Conservation (phyloP, 2,888 invertebrate genomes). For the Aleiodes leptofemur region DNA sequence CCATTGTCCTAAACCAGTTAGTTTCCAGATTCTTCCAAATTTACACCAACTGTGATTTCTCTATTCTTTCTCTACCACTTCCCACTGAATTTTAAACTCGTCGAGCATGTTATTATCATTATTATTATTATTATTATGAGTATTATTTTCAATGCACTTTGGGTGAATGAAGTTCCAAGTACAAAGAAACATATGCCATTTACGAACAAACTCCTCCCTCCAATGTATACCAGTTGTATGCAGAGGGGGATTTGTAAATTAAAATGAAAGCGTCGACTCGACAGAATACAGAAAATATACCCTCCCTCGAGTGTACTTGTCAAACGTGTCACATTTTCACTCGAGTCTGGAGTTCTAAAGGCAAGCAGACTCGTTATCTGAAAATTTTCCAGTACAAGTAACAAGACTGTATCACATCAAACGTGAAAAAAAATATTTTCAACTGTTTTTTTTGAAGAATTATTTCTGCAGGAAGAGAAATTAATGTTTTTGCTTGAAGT, state of each 20-base stretch:
- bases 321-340: conserved; percentile 20
- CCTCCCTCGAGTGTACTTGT: conserved; percentile 13
- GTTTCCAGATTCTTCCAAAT: too few relatives aligned
- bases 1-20: too few relatives aligned
- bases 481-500: neutral
- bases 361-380: conserved; percentile 16
- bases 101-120: neutral
- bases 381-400: conserved; percentile 18
- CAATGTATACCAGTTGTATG: conserved; percentile 7
- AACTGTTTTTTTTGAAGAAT: neutral
- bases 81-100: too few relatives aligned
- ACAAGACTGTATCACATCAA: neutral
- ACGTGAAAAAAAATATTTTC: neutral
- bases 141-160: neutral
- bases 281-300: conserved; percentile 22
- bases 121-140: neutral
- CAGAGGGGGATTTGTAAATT: conserved; percentile 10
- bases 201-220: neutral
- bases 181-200: conserved; percentile 20
- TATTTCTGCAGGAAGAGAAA: neutral
- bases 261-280: conserved; percentile 21
- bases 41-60: too few relatives aligned
- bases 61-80: too few relatives aligned
- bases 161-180: conserved; percentile 11
- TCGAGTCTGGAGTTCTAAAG: neutral